phyloP scores from a whole-genome alignment of 2,113 vertebrate genomes.

The Macrotis lagotis region DNA sequence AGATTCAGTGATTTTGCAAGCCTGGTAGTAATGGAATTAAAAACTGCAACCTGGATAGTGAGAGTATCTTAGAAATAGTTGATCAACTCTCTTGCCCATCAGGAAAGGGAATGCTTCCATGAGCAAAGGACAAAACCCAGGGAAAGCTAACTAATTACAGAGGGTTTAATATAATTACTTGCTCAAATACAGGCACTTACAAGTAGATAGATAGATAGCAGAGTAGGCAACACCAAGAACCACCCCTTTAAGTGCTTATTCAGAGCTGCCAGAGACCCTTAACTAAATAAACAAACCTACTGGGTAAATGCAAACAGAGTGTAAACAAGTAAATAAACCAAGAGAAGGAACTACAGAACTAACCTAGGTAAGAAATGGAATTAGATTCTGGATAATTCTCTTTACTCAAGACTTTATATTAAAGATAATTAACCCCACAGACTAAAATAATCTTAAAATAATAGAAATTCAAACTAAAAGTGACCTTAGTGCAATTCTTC shows the following conservation, averaged over 20 bases:
- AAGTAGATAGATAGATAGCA: background rate
- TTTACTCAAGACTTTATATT: background rate
- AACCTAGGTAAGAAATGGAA: background rate
- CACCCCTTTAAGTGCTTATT: background rate
- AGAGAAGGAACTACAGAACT: background rate
- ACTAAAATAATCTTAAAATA: background rate
- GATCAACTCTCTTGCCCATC: background rate
- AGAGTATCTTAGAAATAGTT: background rate
- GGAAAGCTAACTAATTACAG: background rate
- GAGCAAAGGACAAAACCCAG: constrained; percentile 10
- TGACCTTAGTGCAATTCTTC: background rate
- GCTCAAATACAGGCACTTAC: background rate
- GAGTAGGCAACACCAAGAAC: background rate
- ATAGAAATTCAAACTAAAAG: background rate
- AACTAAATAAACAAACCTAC: background rate
- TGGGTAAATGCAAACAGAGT: background rate
- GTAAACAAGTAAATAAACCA: background rate
- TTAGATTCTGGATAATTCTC: background rate
- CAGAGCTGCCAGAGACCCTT: background rate
- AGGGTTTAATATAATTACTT: background rate
- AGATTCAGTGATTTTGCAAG: background rate
- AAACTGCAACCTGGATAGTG: background rate
- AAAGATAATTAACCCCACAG: background rate
- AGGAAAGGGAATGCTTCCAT: background rate
- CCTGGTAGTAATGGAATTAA: background rate